Evolutionary conservation across 2,113 vertebrate genomes (phyloP).

Genomic region (Sporophila hypoxantha): DNA sequence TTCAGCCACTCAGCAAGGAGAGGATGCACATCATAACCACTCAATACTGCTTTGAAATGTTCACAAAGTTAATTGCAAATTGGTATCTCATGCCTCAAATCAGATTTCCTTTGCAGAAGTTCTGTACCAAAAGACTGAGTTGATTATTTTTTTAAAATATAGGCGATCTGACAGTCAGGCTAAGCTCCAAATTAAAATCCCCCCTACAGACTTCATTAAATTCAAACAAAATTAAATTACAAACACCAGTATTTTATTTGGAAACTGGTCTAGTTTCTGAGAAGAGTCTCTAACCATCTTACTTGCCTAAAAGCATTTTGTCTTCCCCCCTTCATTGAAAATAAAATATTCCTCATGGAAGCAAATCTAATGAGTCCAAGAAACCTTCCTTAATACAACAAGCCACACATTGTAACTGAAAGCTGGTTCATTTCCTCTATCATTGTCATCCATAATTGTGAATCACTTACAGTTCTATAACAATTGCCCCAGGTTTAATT

Average conservation of each 20-base stretch:
- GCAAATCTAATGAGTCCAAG: not conserved
- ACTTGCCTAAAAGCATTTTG: not conserved
- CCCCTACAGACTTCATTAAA: not conserved
- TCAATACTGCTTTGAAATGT: not conserved
- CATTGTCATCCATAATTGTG: not conserved
- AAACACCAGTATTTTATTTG: not conserved
- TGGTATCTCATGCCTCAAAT: not conserved
- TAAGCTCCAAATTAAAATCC: not conserved
- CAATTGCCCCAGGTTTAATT: constrained; percentile 90
- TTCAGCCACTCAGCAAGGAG: not conserved
- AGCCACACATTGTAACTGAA: not conserved
- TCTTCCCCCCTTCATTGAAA: not conserved
- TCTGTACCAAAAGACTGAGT: not conserved
- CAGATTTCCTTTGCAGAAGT: not conserved
- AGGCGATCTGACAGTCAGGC: not conserved
- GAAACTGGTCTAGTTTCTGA: not conserved
- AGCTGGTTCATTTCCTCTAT: not conserved
- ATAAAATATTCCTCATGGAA: not conserved
- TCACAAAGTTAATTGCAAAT: not conserved
- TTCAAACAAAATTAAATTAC: not conserved
- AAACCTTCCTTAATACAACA: not conserved
- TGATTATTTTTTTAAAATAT: not conserved
- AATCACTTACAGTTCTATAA: constrained; percentile 93
- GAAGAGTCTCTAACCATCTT: not conserved
- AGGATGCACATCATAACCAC: not conserved